phyloP scores from a whole-genome alignment of 1,140 invertebrate species.

The Drosophila parabipectinata region DNA sequence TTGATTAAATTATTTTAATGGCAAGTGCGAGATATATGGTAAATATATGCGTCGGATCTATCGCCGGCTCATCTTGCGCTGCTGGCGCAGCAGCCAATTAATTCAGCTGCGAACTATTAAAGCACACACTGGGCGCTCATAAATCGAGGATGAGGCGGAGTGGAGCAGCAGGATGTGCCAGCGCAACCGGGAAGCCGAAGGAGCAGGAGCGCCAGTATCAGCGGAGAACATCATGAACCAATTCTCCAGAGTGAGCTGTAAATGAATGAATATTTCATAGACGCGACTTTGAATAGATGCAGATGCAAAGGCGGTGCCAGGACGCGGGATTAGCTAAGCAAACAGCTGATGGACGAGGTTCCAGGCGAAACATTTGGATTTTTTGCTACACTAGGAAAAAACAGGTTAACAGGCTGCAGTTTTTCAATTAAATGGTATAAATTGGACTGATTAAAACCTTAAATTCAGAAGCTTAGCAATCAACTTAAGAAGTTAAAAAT shows the following conservation, averaged over 20 bases:
- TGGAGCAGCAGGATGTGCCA: not conserved
- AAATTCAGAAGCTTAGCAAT: no score
- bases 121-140: constrained; percentile 80
- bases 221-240: constrained; percentile 62
- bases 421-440: no score
- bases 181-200: constrained; percentile 10
- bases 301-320: constrained; percentile 46
- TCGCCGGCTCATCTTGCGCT: constrained; percentile 24
- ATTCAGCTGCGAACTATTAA: constrained; percentile 81
- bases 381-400: constrained; percentile 9
- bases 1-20: constrained; percentile 82
- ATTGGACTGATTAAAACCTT: fast-evolving
- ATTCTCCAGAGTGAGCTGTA: constrained; percentile 72
- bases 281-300: constrained; percentile 63
- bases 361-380: not conserved
- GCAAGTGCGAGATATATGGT: constrained; percentile 69
- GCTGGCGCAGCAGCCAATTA: constrained; percentile 66
- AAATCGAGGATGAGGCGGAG: constrained; percentile 57
- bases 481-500: not conserved
- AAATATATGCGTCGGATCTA: constrained; percentile 60
- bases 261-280: constrained; percentile 82
- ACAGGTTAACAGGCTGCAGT: no score
- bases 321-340: constrained; percentile 47
- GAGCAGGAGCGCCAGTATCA: constrained; percentile 34
- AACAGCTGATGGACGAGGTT: constrained; percentile 41